A percentile compares a stretch with the other conserved stretches of the same genome.
Evolutionary conservation across 92 coral and sea anemone genomes (phyloP).

Genomic region (Porites evermanni): DNA sequence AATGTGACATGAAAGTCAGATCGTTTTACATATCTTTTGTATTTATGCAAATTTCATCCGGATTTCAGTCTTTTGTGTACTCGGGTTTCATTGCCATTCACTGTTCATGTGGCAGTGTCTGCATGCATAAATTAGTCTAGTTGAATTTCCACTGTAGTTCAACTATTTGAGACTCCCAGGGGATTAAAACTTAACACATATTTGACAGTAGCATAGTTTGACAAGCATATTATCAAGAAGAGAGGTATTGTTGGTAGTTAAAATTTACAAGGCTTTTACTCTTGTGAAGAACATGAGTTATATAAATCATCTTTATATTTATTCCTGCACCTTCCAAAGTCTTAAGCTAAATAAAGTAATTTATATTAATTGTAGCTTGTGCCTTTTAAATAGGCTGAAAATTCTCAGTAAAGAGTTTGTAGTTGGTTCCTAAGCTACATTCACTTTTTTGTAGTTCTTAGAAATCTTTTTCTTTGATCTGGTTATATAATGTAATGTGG

Average conservation of each 20-base stretch:
- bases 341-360: too few species aligned
- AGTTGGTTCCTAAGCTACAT: too few species aligned
- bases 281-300: too few species aligned
- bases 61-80: slow-evolving; percentile 3
- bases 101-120: slow-evolving; percentile 12
- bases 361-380: too few species aligned
- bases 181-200: not conserved
- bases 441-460: too few species aligned
- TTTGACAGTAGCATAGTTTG: not conserved
- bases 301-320: too few species aligned
- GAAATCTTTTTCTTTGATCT: too few species aligned
- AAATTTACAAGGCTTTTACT: not conserved
- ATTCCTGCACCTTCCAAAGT: not conserved
- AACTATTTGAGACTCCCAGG: not conserved
- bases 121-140: not conserved
- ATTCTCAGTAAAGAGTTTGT: too few species aligned
- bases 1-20: not conserved
- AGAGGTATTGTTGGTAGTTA: not conserved
- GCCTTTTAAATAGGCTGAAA: too few species aligned
- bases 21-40: slow-evolving; percentile 15
- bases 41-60: slow-evolving; percentile 4
- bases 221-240: not conserved
- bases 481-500: too few species aligned
- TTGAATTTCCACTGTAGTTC: not conserved
- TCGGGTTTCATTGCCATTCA: slow-evolving; percentile 16